Conservation (phyloP, 2,888 invertebrate species). For the Pristionchus maxplancki region DNA sequence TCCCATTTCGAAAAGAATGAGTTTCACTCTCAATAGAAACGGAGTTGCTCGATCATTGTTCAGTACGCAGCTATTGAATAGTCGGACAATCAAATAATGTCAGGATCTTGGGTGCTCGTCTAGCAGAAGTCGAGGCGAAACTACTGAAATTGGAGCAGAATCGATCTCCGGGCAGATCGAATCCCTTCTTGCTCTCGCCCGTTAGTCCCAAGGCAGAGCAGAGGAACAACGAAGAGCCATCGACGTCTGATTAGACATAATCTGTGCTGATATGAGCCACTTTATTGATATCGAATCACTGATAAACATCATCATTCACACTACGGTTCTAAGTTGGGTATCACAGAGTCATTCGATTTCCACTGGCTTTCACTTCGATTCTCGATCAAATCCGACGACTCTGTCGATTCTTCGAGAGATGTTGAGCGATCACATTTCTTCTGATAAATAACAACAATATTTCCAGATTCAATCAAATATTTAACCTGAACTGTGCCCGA, state of each 20-base stretch:
- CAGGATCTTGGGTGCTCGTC: conserved; percentile 88
- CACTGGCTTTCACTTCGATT: neutral
- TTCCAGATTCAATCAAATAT: no score
- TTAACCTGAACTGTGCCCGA: neutral
- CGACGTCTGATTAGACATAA: neutral
- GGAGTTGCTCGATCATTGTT: no score
- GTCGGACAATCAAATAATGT: no score
- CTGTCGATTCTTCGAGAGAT: neutral
- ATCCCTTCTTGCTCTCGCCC: conserved; percentile 26
- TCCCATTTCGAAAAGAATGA: no score
- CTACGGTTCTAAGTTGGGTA: neutral
- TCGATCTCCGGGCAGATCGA: conserved; percentile 10
- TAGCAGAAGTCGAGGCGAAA: conserved; percentile 85
- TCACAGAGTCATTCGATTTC: neutral
- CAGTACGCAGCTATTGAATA: no score
- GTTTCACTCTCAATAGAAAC: no score
- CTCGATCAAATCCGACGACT: neutral
- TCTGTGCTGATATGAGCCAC: neutral
- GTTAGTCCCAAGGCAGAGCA: neutral
- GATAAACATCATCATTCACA: neutral
- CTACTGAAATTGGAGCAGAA: conserved; percentile 10
- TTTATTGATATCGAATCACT: neutral
- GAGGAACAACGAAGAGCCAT: neutral
- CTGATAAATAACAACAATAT: neutral
- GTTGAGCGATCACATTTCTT: neutral